Evolutionary conservation across 2,113 vertebrate genomes (phyloP), one percentile per base, ranked within the genome.

Genomic region (Rhinopomastus cyanomelas): DNA sequence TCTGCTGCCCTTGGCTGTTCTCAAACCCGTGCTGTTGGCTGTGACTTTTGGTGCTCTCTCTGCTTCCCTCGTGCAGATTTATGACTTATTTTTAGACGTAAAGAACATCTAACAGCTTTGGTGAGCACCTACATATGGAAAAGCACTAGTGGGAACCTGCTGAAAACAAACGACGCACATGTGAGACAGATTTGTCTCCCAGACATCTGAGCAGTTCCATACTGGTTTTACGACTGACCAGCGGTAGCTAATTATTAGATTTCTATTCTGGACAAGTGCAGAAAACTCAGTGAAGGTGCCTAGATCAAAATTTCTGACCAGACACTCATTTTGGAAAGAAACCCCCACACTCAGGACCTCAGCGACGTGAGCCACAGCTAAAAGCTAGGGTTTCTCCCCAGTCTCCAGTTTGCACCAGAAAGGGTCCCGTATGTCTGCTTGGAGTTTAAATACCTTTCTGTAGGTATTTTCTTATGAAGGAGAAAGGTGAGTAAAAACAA

Each of bases 401-500:
- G 16, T 53, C 76, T 88, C 71, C 4, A 8, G 67, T 81, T 89
- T 71, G 48, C 59, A 77, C 39, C 61, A 89, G 68, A 62, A 95
- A 81, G 46, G 85, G 88, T 92, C 83, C 51, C 6, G 29, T 46
- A 87, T 8, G 64, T n/a, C 32, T 72, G 53, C 36, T 39, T 82
- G 75, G 92, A 90, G 80, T 51, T 87, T 89, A 82, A 95, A 95
- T 85, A 85, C 60, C 42, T 29, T 92, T 95, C 79, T 85, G 88
- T 87, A 94, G 87, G 69, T 32, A 89, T 91, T 90, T 93, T 89
- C 74, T 90, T 76, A 66, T 53, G 81, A 92, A 95, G 90, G 88
- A 80, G 74, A 68, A 95, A 95, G 94, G 86, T 89, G 93, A 94
- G 94, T 89, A 90, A 75, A 94, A 87, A 85, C 90, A 87, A 83